Conservation (phyloP, 2,888 invertebrate genomes). For the Acanthoscelides obtectus region DNA sequence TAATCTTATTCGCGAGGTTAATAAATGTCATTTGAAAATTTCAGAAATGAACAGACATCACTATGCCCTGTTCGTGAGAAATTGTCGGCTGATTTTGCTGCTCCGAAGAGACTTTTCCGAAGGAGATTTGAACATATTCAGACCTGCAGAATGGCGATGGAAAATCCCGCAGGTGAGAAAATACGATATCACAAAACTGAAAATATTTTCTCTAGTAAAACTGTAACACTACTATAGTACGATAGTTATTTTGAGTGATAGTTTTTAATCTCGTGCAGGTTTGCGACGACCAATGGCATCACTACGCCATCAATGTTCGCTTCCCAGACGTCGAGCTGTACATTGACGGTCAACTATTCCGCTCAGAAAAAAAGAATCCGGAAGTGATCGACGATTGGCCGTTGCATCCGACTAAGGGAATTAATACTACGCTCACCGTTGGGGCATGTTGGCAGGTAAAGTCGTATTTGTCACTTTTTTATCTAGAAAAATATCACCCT, state of each 20-base stretch:
- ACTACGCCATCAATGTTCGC: constrained; percentile 90
- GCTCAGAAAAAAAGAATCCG: constrained; percentile 70
- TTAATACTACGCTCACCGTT: constrained; percentile 88
- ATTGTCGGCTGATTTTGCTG: constrained; percentile 92
- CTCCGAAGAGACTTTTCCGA: constrained; percentile 86
- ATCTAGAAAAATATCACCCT: too few relatives aligned
- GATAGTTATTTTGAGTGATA: neutral
- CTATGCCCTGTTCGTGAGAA: constrained; percentile 94
- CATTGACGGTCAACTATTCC: constrained; percentile 77
- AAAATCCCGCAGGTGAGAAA: constrained; percentile 84
- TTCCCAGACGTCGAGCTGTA: constrained; percentile 86
- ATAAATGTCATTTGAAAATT: constrained; percentile 24
- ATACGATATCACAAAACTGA: too few relatives aligned
- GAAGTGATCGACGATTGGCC: constrained; percentile 99
- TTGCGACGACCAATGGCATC: constrained; percentile 99
- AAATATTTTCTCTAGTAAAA: too few relatives aligned
- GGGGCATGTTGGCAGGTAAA: constrained; percentile 97
- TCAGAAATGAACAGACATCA: constrained; percentile 98
- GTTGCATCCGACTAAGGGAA: constrained; percentile 88
- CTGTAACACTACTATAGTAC: neutral
- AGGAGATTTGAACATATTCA: constrained; percentile 88
- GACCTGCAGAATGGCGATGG: constrained; percentile 99
- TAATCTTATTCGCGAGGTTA: too few relatives aligned
- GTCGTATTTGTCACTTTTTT: too few relatives aligned
- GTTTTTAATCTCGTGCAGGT: constrained; percentile 55